These are phyloP conservation scores for Polyommatus iphigenia DNA, from an alignment of 2,888 invertebrate genomes.

Conservation along the genomic window DNA sequence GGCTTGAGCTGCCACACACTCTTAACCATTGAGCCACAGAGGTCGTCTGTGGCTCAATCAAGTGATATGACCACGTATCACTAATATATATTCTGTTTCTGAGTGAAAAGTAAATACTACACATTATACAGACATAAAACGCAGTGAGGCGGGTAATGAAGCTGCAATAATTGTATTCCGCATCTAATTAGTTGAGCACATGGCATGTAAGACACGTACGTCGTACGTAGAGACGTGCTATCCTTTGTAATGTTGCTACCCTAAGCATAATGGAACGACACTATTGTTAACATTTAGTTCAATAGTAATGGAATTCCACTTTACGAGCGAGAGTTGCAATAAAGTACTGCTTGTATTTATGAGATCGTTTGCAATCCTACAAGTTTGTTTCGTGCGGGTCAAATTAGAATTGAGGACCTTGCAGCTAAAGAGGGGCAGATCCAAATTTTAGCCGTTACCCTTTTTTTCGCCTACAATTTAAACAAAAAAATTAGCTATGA, in stretches of 20 bases:
- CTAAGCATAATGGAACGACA: neutral
- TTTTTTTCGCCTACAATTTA: no score
- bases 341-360: neutral
- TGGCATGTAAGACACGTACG: constrained; percentile 15
- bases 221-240: constrained; percentile 7
- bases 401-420: no score
- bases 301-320: neutral
- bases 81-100: neutral
- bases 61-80: neutral
- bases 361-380: neutral
- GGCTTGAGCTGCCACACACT: no score
- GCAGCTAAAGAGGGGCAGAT: no score
- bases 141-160: neutral
- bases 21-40: no score
- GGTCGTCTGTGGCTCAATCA: no score
- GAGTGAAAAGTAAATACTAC: neutral
- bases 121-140: neutral
- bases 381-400: neutral
- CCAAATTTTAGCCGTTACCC: no score
- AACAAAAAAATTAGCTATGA: no score
- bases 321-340: neutral
- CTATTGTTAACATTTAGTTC: neutral
- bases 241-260: neutral
- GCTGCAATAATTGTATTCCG: constrained; percentile 9
- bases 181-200: constrained; percentile 15